phyloP scores from a whole-genome alignment of 2,888 invertebrate species.

The Eugnorisma glareosa region DNA sequence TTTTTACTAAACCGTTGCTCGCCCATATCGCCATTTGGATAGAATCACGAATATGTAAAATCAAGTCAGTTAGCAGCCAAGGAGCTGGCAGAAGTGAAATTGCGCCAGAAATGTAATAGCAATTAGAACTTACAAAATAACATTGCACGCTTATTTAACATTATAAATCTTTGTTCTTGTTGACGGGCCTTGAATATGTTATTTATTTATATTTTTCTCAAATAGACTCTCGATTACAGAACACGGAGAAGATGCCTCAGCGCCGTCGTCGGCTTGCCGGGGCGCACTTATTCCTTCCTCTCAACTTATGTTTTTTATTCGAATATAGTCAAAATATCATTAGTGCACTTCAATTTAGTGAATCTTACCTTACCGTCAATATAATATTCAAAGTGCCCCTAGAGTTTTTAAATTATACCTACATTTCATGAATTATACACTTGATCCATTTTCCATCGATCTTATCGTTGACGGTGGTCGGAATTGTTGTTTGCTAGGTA shows the following conservation, averaged over 20 bases:
- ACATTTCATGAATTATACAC: constrained; percentile 19
- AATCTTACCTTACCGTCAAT: neutral
- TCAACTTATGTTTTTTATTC: neutral
- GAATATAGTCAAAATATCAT: neutral
- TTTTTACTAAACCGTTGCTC: neutral
- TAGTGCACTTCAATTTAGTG: neutral
- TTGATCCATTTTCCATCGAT: constrained; percentile 43
- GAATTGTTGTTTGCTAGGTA: constrained; percentile 49
- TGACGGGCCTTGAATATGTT: neutral
- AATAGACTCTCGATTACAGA: neutral
- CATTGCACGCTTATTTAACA: neutral
- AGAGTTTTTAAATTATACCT: constrained; percentile 25
- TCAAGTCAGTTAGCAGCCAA: neutral
- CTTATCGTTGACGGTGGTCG: constrained; percentile 28
- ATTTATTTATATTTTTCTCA: neutral
- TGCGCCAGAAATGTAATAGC: neutral
- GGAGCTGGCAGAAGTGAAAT: neutral
- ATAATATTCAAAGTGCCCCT: neutral
- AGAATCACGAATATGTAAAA: neutral
- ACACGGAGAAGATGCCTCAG: neutral
- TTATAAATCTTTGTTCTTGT: neutral
- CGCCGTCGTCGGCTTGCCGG: neutral
- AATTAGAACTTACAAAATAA: no score
- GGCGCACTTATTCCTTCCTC: neutral
- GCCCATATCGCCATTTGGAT: neutral